Evolutionary conservation across 2,113 vertebrate genomes (phyloP).

Genomic region (Rattus rattus): DNA sequence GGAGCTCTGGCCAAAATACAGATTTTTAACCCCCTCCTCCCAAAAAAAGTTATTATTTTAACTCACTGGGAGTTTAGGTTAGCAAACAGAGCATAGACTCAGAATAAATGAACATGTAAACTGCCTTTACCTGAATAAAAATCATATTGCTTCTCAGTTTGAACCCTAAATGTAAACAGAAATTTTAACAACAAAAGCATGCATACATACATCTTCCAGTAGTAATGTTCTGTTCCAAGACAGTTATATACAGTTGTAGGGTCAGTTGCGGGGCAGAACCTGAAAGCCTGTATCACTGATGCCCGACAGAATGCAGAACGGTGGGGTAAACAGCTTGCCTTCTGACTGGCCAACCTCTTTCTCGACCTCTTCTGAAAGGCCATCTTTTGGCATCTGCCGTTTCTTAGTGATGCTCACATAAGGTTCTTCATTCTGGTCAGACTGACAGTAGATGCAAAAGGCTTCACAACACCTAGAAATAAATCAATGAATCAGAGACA

Average conservation of each 20-base stretch:
- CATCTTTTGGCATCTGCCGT: constrained; percentile 93
- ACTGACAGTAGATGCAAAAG: constrained; percentile 94
- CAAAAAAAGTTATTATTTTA: constrained; percentile 30
- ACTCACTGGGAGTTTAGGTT: constrained; percentile 15
- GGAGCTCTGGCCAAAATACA: neutral
- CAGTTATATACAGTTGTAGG: constrained; percentile 96
- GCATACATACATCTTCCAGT: constrained; percentile 91
- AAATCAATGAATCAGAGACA: constrained; percentile 71
- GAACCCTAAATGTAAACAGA: neutral
- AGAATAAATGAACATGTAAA: neutral
- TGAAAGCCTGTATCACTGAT: constrained; percentile 97
- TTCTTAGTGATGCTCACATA: constrained; percentile 99
- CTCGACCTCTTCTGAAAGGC: constrained; percentile 94
- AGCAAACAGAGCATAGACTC: neutral
- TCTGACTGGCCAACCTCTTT: constrained; percentile 97
- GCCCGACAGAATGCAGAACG: constrained; percentile 96
- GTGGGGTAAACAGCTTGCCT: constrained; percentile 95
- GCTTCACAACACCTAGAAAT: constrained; percentile 94
- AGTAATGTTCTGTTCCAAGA: constrained; percentile 91
- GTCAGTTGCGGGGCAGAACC: constrained; percentile 98
- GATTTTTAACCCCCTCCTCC: neutral
- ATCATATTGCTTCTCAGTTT: constrained; percentile 5
- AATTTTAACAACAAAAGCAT: neutral
- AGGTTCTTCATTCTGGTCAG: constrained; percentile 93
- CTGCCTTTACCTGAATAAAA: constrained; percentile 50